Conservation (phyloP, 1,140 invertebrate genomes). For the Leptinotarsa undecemlineata region DNA sequence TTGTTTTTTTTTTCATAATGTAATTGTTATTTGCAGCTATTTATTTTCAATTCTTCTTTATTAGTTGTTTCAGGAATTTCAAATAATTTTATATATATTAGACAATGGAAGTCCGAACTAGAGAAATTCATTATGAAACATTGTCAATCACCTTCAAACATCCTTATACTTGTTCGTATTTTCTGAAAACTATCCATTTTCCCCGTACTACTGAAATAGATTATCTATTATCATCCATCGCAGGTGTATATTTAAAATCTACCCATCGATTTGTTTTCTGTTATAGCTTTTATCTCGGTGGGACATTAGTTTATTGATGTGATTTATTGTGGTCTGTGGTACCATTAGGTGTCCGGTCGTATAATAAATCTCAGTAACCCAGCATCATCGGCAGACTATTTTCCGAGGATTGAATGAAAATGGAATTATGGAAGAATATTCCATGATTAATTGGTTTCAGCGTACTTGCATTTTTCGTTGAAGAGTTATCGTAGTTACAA, state of each 20-base stretch:
- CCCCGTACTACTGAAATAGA: not conserved
- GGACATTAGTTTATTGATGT: conserved; percentile 8
- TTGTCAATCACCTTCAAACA: too few relatives aligned
- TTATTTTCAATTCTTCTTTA: too few relatives aligned
- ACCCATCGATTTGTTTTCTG: conserved; percentile 5
- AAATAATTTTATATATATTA: too few relatives aligned
- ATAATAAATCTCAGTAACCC: not conserved
- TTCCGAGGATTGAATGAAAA: not conserved
- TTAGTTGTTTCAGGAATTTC: too few relatives aligned
- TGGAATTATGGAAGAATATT: not conserved
- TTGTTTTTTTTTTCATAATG: too few relatives aligned
- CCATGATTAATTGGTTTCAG: not conserved
- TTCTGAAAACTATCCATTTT: not conserved
- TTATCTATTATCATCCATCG: conserved; percentile 8
- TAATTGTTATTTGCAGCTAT: too few relatives aligned
- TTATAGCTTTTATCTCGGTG: conserved; percentile 8
- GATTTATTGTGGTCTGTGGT: not conserved
- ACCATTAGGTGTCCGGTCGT: not conserved
- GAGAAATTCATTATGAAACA: too few relatives aligned
- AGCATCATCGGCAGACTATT: not conserved
- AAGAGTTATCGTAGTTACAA: too few relatives aligned
- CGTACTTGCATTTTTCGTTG: not conserved
- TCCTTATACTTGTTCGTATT: not conserved
- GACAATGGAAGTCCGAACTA: too few relatives aligned
- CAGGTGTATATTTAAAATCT: conserved; percentile 6